A percentile compares a stretch with the other conserved stretches of the same genome.
Evolutionary conservation across 2,797 vertebrate species (phyloP).

Genomic region (Monodelphis domestica): DNA sequence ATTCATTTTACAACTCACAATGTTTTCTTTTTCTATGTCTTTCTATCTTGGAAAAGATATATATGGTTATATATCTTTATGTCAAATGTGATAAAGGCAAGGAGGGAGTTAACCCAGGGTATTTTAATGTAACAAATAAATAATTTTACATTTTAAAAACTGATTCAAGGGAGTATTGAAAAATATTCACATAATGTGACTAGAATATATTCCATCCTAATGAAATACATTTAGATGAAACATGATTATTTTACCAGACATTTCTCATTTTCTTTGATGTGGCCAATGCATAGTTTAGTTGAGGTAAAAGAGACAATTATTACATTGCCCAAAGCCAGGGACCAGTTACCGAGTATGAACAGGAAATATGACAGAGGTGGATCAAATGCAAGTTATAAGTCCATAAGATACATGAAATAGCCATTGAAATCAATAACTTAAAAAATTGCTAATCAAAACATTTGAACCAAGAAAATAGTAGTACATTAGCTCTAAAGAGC

Average conservation of each 20-base stretch:
- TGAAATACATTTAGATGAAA: background rate
- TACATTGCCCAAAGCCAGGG: background rate
- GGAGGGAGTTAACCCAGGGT: no score
- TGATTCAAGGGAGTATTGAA: background rate
- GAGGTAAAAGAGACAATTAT: background rate
- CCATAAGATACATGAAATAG: background rate
- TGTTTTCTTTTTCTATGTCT: no score
- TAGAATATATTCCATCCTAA: background rate
- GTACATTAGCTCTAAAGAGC: background rate
- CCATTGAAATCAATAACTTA: background rate
- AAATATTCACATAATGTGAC: background rate
- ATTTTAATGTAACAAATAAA: no score
- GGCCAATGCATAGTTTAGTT: background rate
- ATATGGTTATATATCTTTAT: no score
- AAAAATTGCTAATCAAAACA: background rate
- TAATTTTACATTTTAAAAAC: no score
- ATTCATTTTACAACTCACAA: no score
- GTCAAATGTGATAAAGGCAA: no score
- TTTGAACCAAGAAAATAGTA: background rate
- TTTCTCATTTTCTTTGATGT: background rate
- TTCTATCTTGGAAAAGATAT: no score
- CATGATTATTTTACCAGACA: background rate
- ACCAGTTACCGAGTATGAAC: background rate
- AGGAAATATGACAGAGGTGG: background rate
- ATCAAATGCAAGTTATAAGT: background rate